Evolutionary conservation across 2,113 vertebrate genomes (phyloP).

Genomic region (Glaucomys volans): DNA sequence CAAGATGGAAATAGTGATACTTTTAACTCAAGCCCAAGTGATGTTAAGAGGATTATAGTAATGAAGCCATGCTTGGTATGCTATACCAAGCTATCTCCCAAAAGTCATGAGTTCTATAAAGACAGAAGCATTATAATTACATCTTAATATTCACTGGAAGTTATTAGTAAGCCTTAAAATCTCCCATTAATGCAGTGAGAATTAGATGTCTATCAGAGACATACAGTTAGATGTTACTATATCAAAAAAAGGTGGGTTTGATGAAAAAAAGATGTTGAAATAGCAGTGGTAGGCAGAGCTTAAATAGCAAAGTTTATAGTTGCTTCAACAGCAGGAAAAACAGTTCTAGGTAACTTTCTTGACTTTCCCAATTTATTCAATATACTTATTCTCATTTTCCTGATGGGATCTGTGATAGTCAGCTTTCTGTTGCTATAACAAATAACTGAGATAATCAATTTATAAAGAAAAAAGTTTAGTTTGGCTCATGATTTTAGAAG

Average conservation of each 20-base stretch:
- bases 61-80: conserved; percentile 23
- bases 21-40: not conserved
- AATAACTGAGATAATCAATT: not conserved
- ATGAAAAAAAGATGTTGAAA: not conserved
- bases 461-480: not conserved
- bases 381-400: not conserved
- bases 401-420: not conserved
- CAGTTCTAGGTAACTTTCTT: not conserved
- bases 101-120: conserved; percentile 34
- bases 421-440: not conserved
- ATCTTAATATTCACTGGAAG: conserved; percentile 52
- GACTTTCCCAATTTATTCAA: not conserved
- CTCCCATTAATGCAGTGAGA: conserved; percentile 72
- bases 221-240: not conserved
- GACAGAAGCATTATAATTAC: conserved; percentile 51
- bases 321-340: not conserved
- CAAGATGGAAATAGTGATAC: not conserved
- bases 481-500: not conserved
- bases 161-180: conserved; percentile 64
- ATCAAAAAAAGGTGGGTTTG: not conserved
- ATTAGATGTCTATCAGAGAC: conserved; percentile 58
- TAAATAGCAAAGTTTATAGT: not conserved
- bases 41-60: conserved; percentile 31
- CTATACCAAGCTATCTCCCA: not conserved
- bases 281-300: not conserved